Base-by-base conservation (phyloP, 2,888 invertebrate species). In the Folsomia candida region DNA sequence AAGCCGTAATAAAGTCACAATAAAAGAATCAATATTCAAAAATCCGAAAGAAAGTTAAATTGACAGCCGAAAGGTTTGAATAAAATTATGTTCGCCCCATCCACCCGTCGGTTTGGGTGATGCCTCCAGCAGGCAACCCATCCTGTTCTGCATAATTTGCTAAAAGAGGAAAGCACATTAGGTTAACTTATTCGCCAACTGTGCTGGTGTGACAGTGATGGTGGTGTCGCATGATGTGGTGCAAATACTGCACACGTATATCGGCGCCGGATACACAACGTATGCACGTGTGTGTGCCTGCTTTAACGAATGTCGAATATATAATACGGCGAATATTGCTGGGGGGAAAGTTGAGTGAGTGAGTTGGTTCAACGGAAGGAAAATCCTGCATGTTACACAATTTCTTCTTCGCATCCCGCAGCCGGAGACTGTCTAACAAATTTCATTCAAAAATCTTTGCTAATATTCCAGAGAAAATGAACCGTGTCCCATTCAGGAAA, bases 401-500 rank as follows among this genome's bases (percentile, higher is more conserved):
- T 54, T 54, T 20, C 54, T 54, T 54, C 54, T 6, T 54, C 54
- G 6, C 18, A 4, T 6, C 54, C 6, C 54, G 4, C 18, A 20
- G n/a, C 54, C 22, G 4, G 20, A 24, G 20, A 22, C 25, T 65
- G 37, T 58, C 57, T 69, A 29, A 65, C 59, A 69, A 69, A 69
- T 73, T 62, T 47, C 70, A 47, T 65, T 61, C 20, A 47, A 61
- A 68, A 69, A 58, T 70, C 72, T 67, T 69, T 71, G 67, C 69
- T 69, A 71, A 71, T 68, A 67, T 60, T 69, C 67, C 47, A 22
- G 63, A 70, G 74, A 74, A 72, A 74, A 74, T 72, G 74, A 74
- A 70, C 65, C 74, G 74, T 74, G 68, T 72, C 74, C 72, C 54
- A 74, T 70, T 72, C 66, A 71, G 69, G 71, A 69, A 71, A 74